Percentiles rank a stretch among this genome's conserved stretches.
phyloP scores from a whole-genome alignment of 1,140 invertebrate species.

The Whitmania pigra region DNA sequence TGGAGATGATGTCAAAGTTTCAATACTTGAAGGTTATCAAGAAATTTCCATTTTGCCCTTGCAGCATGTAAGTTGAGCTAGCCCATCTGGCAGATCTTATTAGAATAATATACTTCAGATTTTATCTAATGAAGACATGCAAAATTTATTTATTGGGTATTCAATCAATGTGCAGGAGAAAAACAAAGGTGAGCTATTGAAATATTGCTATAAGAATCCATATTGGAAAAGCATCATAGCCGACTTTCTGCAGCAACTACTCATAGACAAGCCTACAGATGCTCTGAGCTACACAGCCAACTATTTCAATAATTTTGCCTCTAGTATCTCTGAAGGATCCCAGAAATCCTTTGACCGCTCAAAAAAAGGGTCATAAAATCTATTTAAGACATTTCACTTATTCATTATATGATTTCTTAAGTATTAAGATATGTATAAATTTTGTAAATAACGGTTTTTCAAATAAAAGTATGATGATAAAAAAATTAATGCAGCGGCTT shows the following conservation, averaged over 20 bases:
- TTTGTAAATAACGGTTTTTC: too few relatives aligned
- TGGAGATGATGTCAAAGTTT: slow-evolving; percentile 1
- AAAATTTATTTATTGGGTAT: neutral
- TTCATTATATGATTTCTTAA: too few relatives aligned
- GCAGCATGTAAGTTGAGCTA: too few relatives aligned
- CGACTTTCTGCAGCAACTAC: slow-evolving; percentile 8
- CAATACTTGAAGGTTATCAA: neutral
- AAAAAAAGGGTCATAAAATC: too few relatives aligned
- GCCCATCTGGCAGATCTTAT: too few relatives aligned
- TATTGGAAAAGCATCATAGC: slow-evolving; percentile 1
- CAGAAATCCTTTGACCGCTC: too few relatives aligned
- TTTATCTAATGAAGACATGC: neutral
- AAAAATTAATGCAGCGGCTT: too few relatives aligned
- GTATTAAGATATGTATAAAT: too few relatives aligned
- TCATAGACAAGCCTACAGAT: slow-evolving; percentile 3
- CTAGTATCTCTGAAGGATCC: too few relatives aligned
- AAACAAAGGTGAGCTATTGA: neutral
- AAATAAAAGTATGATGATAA: too few relatives aligned
- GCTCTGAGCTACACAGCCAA: neutral
- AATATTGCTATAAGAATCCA: neutral
- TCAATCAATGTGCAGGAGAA: neutral
- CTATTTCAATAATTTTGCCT: neutral
- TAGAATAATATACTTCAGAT: neutral
- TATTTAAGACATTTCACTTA: too few relatives aligned
- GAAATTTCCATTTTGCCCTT: too few relatives aligned